A percentile compares a stretch with the other conserved stretches of the same genome.
These are phyloP conservation scores for Acipenser ruthenus DNA, from an alignment of 2,797 vertebrate species.

Conservation along the genomic window DNA sequence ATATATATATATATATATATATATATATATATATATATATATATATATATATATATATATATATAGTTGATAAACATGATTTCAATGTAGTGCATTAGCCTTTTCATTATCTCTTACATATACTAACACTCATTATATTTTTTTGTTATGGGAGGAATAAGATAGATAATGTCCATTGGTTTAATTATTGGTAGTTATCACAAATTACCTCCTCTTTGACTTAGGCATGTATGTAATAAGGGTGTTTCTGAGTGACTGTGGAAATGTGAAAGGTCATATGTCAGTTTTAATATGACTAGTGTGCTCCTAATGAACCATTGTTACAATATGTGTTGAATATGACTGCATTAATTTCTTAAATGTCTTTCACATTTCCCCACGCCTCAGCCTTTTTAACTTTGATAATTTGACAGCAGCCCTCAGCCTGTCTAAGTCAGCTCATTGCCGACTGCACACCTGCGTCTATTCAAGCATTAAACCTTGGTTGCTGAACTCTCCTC, in stretches of 20 bases:
- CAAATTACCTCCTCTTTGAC: constrained; percentile 71
- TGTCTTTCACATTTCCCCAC: constrained; percentile 67
- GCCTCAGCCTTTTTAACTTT: constrained; percentile 65
- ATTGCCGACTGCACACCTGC: constrained; percentile 76
- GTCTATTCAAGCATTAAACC: constrained; percentile 83
- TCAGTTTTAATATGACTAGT: constrained; percentile 72
- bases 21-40: too few species aligned
- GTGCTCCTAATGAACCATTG: constrained; percentile 67
- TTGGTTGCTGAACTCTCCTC: constrained; percentile 87
- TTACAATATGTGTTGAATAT: constrained; percentile 74
- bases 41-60: too few species aligned
- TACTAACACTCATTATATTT: constrained; percentile 10
- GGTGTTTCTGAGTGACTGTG: constrained; percentile 48
- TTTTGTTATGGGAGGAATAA: constrained; percentile 26
- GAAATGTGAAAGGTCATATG: constrained; percentile 74
- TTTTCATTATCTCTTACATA: constrained; percentile 12
- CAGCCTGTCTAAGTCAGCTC: constrained; percentile 70
- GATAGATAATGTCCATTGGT: constrained; percentile 54
- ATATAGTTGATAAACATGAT: too few species aligned
- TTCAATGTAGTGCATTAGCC: constrained; percentile 14
- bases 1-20: too few species aligned
- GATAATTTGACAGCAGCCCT: constrained; percentile 83
- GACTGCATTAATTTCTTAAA: constrained; percentile 79
- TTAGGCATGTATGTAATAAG: constrained; percentile 67
- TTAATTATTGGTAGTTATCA: constrained; percentile 73